Evolutionary conservation across 1,140 invertebrate genomes (phyloP), one percentile per base, ranked within the genome.

Genomic region (Pygmarrhopalites habei): DNA sequence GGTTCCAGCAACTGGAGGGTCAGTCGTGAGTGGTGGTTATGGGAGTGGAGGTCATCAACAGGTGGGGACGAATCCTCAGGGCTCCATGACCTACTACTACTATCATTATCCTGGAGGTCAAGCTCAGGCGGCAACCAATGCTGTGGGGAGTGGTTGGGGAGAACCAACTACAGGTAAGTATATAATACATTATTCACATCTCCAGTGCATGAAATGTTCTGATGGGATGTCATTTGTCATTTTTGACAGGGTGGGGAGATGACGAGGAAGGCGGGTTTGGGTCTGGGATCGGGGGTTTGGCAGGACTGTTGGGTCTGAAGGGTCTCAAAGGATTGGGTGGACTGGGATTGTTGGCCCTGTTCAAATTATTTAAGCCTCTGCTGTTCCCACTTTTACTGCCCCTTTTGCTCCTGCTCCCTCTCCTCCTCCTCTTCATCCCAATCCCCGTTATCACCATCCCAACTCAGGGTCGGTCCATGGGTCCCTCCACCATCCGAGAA

Each of bases 81-180:
- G 61, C 7, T 69, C 68, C 32, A 70, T 67, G 68, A 70, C 68
- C 10, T 70, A 70, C 52, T 70, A 70, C 52, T 70, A 70, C 41
- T 70, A 70, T 41, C 68, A 70, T 51, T 70, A 70, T 49, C 68
- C 68, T 25, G 58, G 46, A 46, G 52, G 21, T 41, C n/a, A n/a
- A n/a, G n/a, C n/a, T n/a, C 57, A 55, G 10, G 14, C 12, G 14
- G 47, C 14, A 15, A 12, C 47, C 47, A 23, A 23, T 49, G n/a
- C 28, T 15, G 57, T 29, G 12, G 62, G 58, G 21, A 41, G 25
- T 17, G 58, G 41, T 28, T 60, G 52, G 15, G 64, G 62, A 23
- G 65, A 66, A 15, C 35, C 62, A 3, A 69, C 67, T 19, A n/a
- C 19, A 29, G 29, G n/a, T 56, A 15, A 21, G 32, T n/a, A 17